Base-by-base conservation (phyloP, 2,797 vertebrate species). In the Acrocephalus scirpaceus region DNA sequence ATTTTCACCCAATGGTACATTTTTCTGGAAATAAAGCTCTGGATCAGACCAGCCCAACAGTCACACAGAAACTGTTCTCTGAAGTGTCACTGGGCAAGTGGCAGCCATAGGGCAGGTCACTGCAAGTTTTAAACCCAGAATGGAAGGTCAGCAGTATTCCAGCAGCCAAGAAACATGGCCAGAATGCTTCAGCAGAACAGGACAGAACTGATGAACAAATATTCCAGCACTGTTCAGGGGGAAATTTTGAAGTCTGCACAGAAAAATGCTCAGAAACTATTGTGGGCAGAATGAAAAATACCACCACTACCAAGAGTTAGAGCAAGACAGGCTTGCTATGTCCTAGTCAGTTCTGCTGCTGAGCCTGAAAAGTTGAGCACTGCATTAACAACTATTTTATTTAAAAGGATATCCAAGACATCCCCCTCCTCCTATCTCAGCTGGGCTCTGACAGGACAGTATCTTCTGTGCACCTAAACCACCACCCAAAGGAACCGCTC, bases 121-220 rank as follows among this genome's bases (percentile, higher is more conserved):
- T 30, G 29, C 13, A 73, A 7, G 53, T 50, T 16, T 27, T 32
- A 42, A 30, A 27, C 22, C 12, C 30, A 51, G 54, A 47, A 50
- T 30, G 21, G 88, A 36, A 42, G 47, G 34, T 8, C 18, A 54
- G 51, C 32, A 73, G 53, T 47, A n/a, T 16, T 53, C 23, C 27
- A 40, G 75, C 58, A 66, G 72, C 58, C 45, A 48, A 56, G 23
- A 62, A 58, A 40, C 0, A 0, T 2, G 16, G 11, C 61, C 57
- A 81, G 66, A 86, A n/a, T 0, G 0, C 61, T 65, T n/a, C 81
- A 53, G 45, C 60, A 51, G 38, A 26, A 57, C 2, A 45, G 70
- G 25, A 11, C 36, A 38, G n/a, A 65, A 44, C 4, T 3, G 51
- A 76, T 42, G 70, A 58, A 44, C 32, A 44, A 77, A 45, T 25